Conservation (phyloP, 2,888 invertebrate genomes). For the Perizoma affinitatum region DNA sequence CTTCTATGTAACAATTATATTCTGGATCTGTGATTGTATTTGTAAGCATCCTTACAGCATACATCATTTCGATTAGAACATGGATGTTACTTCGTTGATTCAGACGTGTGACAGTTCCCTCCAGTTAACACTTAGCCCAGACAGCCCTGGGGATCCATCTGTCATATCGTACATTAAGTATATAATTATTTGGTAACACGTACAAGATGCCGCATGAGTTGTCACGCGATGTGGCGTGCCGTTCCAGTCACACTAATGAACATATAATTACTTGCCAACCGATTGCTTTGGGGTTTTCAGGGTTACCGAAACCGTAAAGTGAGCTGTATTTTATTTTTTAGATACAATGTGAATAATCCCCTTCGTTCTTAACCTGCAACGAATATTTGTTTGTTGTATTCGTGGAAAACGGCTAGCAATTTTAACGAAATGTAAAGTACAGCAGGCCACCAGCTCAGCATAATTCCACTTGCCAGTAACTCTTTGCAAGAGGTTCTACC, state of each 20-base stretch:
- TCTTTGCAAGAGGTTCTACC: no score
- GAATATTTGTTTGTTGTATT: no score
- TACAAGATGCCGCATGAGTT: constrained; percentile 47
- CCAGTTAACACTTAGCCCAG: constrained; percentile 7
- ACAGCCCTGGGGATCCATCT: constrained; percentile 38
- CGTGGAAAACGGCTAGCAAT: no score
- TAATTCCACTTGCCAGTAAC: no score
- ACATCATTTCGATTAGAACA: constrained; percentile 13
- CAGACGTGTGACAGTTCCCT: constrained; percentile 12
- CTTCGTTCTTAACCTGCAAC: no score
- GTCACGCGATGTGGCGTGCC: constrained; percentile 76
- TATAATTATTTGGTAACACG: constrained; percentile 62
- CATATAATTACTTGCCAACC: constrained; percentile 71
- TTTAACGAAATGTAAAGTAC: no score
- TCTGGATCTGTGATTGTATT: no score
- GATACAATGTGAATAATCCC: no score
- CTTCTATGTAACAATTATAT: no score
- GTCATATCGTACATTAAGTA: constrained; percentile 51
- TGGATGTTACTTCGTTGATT: constrained; percentile 18
- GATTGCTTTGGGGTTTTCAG: constrained; percentile 52
- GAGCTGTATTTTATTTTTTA: no score
- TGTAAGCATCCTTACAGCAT: neutral
- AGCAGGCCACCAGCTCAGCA: no score
- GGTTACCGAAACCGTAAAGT: constrained; percentile 31
- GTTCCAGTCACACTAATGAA: constrained; percentile 68